Base-by-base conservation (phyloP, 2,113 vertebrate genomes). In the Urocolius indicus region DNA sequence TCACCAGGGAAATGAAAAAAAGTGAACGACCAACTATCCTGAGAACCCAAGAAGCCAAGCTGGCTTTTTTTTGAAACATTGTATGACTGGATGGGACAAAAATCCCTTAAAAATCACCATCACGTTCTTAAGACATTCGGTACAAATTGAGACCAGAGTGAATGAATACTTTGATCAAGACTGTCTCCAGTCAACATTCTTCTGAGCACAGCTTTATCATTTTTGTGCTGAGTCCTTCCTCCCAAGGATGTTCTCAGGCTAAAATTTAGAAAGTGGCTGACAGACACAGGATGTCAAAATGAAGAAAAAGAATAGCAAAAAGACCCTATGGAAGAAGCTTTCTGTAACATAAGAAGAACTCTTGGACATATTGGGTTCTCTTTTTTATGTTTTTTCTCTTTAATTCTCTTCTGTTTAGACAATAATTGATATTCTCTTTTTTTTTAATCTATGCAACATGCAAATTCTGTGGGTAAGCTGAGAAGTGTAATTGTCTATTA, bases 391-490 rank as follows among this genome's bases (percentile, higher is more conserved):
- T 27, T 32, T 41, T 0, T 23, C 48, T 87, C 10, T 51, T 57
- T 29, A 55, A 10, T 67, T 76, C 6, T 63, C 14, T 63, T 32
- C 11, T 2, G 45, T 54, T 36, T 49, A 68, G 43, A 62, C 19
- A 41, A 3, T 29, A 51, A 29, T 83, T 65, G 57, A 6, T 66
- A 24, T 49, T 13, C 9, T 13, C 3, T 19, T 36, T 59, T 41
- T 65, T 62, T 9, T 36, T 27, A 78, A 48, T 48, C 29, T 18
- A 5, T 27, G 10, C 3, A 5, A 43, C 0, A 2, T 10, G 22
- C 8, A 58, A 30, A 54, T 5, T 21, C 26, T 17, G 23, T 10
- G 20, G 14, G 49, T 17, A 55, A 54, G 24, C 22, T 62, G 48
- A 17, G 16, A 52, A 75, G 24, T 17, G 23, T n/a, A 38, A 51